Base-by-base conservation (phyloP, 2,113 vertebrate species). In the Empidonax alnorum region DNA sequence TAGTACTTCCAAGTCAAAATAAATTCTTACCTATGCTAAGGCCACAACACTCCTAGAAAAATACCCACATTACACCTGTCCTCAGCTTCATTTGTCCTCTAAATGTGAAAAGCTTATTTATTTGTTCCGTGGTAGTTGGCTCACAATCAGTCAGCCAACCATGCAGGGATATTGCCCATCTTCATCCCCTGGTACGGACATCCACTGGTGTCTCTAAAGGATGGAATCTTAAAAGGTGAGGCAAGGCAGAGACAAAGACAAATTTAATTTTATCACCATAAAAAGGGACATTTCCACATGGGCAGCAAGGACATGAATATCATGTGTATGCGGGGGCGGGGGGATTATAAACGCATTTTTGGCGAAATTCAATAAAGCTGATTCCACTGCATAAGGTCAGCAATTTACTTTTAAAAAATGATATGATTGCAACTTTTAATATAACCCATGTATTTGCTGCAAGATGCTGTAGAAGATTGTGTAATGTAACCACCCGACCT, bases 301-400 rank as follows among this genome's bases (percentile, higher is more conserved):
- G 97, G 90, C 97, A 97, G 95, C 97, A 98, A 98, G 97, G 98
- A 98, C 98, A 98, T 98, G 98, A 97, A 97, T 97, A 98, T 97
- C 97, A 95, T 97, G 96, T 97, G 97, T 94, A 97, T 97, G 96
- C 81, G 41, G 77, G 83, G 84, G 85, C 47, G 80, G 94, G 94
- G 95, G 95, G 96, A 97, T 97, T 97, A 97, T 98, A 97, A 98
- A 97, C 97, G 96, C 97, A 97, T 98, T 98, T 98, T 98, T 98
- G 97, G 98, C 63, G 97, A 98, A 98, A 99, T 98, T 98, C 98
- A 98, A 98, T 98, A 98, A 98, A 98, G 97, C 98, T 98, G 97
- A 98, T 98, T 98, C 98, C 95, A 97, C 98, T 98, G 98, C 98
- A 98, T 98, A 98, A 98, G 98, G 98, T 98, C 98, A 98, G 98